Base-by-base conservation (phyloP, 1,140 invertebrate genomes). In the Drosophila willistoni region DNA sequence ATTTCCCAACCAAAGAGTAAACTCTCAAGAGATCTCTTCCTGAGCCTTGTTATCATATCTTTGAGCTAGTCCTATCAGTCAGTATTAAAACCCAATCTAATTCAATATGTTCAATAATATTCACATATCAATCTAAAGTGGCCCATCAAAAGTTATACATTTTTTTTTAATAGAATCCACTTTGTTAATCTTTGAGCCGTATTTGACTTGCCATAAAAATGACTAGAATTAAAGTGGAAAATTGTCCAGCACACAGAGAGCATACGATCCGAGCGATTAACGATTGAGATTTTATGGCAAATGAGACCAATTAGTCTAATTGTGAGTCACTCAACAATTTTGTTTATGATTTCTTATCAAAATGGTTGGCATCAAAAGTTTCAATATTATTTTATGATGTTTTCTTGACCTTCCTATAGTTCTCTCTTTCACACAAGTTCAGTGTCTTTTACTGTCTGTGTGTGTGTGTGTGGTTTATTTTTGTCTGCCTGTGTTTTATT, bases 261-360 rank as follows among this genome's bases (percentile, higher is more conserved):
- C 29, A 29, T 29, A 7, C 29, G 3, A 29, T 29, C 6, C 29
- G 29, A 29, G 29, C 29, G 29, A 29, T 29, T 7, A 29, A 29
- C 29, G 29, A 29, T 29, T 7, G 29, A 29, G 29, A 41, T 81
- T 86, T 86, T 75, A 84, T 73, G 78, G 75, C 68, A 79, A 81
- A 72, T 86, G 71, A 59, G 59, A 57, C 39, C 73, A 64, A 79
- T 85, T 79, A 76, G 29, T 6, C 83, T 82, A 85, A 82, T 85
- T 85, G 83, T 82, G 65, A 57, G 79, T 75, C 82, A 87, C 71
- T 76, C 73, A 82, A 85, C 72, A 64, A 60, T 44, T 29, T 6
- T 64, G 54, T 75, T 75, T 68, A 74, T 51, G 19, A 42, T 22
- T 41, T 67, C 17, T 51, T 51, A 51, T 51, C 44, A 51, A 7